These are phyloP conservation scores for Dissostichus mawsoni DNA, from an alignment of 2,113 vertebrate species.

Conservation along the genomic window DNA sequence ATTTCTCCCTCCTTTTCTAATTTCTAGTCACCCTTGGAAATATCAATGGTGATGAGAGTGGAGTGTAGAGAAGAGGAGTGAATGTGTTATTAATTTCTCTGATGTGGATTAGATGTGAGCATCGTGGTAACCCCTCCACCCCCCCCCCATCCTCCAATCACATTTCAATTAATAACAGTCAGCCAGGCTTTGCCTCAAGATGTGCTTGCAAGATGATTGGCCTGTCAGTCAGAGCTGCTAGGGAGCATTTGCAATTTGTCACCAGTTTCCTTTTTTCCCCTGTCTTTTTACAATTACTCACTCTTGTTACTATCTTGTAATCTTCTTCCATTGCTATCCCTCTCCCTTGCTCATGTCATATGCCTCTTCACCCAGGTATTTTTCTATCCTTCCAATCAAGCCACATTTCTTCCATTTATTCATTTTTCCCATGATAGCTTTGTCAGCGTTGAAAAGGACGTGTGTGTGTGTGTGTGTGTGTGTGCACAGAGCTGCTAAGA, in stretches of 20 bases:
- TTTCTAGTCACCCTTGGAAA: constrained; percentile 73
- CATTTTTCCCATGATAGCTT: constrained; percentile 56
- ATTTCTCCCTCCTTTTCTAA: constrained; percentile 73
- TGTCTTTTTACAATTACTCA: constrained; percentile 43
- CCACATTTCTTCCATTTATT: constrained; percentile 70
- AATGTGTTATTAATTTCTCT: constrained; percentile 82
- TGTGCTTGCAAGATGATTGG: constrained; percentile 81
- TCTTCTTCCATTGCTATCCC: constrained; percentile 22
- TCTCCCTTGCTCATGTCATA: constrained; percentile 32
- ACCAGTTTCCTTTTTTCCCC: constrained; percentile 45
- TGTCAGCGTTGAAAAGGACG: constrained; percentile 41
- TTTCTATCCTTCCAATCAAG: constrained; percentile 40
- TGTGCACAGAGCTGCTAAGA: constrained; percentile 22
- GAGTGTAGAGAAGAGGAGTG: constrained; percentile 47
- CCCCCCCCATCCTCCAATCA: constrained; percentile 74
- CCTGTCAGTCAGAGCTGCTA: constrained; percentile 79
- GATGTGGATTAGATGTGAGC: constrained; percentile 82
- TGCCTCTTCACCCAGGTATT: constrained; percentile 34
- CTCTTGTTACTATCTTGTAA: constrained; percentile 53
- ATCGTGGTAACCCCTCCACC: constrained; percentile 37
- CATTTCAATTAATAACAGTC: constrained; percentile 84
- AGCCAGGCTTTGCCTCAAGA: constrained; percentile 78
- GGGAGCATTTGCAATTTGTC: constrained; percentile 70
- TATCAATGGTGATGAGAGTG: constrained; percentile 67
- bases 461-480: not conserved